Conservation (phyloP, 2,797 vertebrate species). For the Pagetopsis macropterus region DNA sequence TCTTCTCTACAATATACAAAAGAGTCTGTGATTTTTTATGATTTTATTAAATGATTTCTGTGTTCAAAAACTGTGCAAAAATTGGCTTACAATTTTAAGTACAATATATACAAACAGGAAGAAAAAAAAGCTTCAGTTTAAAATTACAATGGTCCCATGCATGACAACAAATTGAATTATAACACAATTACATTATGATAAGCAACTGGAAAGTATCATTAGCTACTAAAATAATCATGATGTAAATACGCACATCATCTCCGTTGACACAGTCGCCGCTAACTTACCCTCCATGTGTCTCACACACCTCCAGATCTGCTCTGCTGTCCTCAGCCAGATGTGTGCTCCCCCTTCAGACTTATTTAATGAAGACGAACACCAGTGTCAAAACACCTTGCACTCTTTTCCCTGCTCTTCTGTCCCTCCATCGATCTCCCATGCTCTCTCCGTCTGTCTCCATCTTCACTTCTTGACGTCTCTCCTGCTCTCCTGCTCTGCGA, state of each 20-base stretch:
- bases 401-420: conserved; percentile 48
- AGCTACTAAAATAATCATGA: conserved; percentile 15
- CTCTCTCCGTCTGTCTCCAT: conserved; percentile 66
- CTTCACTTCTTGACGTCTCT: conserved; percentile 69
- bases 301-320: conserved; percentile 52
- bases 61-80: not conserved
- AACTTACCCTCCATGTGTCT: conserved; percentile 71
- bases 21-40: not conserved
- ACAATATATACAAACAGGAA: not conserved
- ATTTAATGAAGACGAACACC: conserved; percentile 48
- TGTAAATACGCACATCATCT: conserved; percentile 18
- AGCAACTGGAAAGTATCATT: conserved; percentile 14
- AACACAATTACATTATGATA: conserved; percentile 1
- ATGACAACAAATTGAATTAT: not conserved
- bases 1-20: not conserved
- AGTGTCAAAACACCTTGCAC: conserved; percentile 52
- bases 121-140: not conserved
- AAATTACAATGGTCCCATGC: conserved; percentile 4
- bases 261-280: conserved; percentile 33
- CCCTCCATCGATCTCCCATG: conserved; percentile 44
- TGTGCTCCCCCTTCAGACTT: conserved; percentile 47
- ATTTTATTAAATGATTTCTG: not conserved
- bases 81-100: not conserved
- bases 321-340: conserved; percentile 46
- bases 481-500: conserved; percentile 71